Evolutionary conservation across 1,140 invertebrate genomes (phyloP).

Genomic region (Hirudo medicinalis): DNA sequence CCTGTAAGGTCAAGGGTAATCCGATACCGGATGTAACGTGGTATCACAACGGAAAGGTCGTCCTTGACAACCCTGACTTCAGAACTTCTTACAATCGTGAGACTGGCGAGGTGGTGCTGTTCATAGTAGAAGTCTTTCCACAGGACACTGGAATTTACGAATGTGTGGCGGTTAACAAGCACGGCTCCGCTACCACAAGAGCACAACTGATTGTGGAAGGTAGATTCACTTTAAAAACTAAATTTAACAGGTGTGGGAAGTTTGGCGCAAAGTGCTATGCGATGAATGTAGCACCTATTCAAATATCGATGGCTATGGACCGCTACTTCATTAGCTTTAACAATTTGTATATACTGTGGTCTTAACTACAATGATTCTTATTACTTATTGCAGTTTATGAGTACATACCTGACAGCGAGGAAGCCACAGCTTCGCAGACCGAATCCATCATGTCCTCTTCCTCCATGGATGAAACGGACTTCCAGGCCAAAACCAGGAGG

Average conservation of each 20-base stretch:
- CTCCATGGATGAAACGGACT: slow-evolving; percentile 25
- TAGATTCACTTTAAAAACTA: not conserved
- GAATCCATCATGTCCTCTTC: slow-evolving; percentile 24
- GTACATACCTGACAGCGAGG: slow-evolving; percentile 75
- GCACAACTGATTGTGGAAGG: slow-evolving; percentile 18
- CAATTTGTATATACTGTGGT: no score
- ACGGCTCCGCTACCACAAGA: slow-evolving; percentile 57
- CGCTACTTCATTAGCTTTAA: no score
- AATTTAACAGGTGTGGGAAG: not conserved
- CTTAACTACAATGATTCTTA: no score
- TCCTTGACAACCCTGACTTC: slow-evolving; percentile 40
- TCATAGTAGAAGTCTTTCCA: slow-evolving; percentile 39
- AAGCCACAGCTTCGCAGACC: slow-evolving; percentile 41
- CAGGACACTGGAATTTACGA: slow-evolving; percentile 80
- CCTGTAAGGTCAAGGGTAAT: slow-evolving; percentile 23
- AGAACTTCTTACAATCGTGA: slow-evolving; percentile 15
- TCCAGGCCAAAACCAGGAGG: slow-evolving; percentile 19
- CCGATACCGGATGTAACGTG: slow-evolving; percentile 52
- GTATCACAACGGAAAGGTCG: slow-evolving; percentile 64
- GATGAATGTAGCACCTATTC: no score
- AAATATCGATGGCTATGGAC: no score
- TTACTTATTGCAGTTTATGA: slow-evolving; percentile 63
- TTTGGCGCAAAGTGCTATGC: not conserved
- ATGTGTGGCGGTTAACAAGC: slow-evolving; percentile 73
- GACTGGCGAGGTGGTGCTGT: slow-evolving; percentile 25